Conservation (phyloP, 2,113 vertebrate genomes). For the Caloenas nicobarica region DNA sequence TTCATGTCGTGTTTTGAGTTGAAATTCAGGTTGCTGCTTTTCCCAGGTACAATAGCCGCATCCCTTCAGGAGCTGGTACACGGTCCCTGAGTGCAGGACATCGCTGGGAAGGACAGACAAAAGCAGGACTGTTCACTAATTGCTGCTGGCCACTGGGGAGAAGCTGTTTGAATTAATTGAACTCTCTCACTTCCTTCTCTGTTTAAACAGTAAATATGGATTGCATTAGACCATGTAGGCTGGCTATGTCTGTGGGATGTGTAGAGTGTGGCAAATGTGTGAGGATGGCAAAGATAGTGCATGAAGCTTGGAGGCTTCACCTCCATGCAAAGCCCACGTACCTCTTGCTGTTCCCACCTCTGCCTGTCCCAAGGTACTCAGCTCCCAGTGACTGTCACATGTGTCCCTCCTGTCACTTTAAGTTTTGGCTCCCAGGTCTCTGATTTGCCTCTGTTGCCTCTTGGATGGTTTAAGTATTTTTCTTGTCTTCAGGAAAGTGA, state of each 20-base stretch:
- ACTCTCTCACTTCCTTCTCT: neutral
- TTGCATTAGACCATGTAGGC: neutral
- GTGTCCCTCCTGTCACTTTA: neutral
- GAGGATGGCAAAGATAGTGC: neutral
- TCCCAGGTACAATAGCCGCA: neutral
- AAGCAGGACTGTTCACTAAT: neutral
- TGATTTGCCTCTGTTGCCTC: neutral
- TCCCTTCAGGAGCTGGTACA: neutral
- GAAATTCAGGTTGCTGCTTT: neutral
- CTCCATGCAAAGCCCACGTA: accelerated
- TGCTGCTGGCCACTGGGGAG: neutral
- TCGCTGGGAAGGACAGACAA: neutral
- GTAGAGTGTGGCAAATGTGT: no score
- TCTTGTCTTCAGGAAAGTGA: neutral
- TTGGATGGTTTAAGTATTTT: neutral
- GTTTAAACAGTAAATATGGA: neutral
- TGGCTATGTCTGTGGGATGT: neutral
- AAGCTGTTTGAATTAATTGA: neutral
- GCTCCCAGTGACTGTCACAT: neutral
- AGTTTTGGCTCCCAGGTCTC: neutral
- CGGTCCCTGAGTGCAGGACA: accelerated
- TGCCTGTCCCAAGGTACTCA: neutral
- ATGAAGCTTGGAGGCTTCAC: neutral
- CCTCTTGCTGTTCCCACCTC: neutral
- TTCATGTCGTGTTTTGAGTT: neutral